These are phyloP conservation scores for Wiebesia pumilae DNA, from an alignment of 1,140 invertebrate species.

Conservation along the genomic window DNA sequence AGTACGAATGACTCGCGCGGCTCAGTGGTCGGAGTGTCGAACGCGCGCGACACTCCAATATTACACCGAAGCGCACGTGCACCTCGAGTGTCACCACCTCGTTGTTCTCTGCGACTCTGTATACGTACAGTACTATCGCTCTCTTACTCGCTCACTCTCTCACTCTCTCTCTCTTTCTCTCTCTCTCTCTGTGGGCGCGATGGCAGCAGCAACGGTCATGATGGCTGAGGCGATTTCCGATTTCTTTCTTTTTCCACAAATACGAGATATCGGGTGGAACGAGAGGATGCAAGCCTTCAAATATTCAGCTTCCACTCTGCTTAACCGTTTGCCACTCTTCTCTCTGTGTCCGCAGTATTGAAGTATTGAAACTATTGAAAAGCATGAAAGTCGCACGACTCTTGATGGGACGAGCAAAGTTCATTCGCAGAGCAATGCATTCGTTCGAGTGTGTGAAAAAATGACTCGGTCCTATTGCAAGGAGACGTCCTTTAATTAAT, in stretches of 20 bases:
- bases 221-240: not conserved
- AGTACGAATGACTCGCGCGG: constrained; percentile 55
- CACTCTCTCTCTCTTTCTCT: not conserved
- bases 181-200: no score
- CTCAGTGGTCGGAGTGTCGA: constrained; percentile 3
- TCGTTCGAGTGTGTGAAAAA: no score
- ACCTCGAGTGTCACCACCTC: constrained; percentile 19
- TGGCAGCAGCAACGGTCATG: not conserved
- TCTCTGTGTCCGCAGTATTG: not conserved
- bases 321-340: not conserved
- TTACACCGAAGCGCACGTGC: constrained; percentile 25
- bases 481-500: no score
- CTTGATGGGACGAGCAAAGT: not conserved
- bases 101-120: not conserved
- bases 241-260: not conserved
- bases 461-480: no score
- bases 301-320: not conserved
- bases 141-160: not conserved
- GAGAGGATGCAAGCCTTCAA: not conserved
- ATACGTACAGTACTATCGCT: not conserved
- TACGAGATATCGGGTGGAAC: not conserved
- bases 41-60: constrained; percentile 28
- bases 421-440: no score
- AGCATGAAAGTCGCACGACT: not conserved
- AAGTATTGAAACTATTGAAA: not conserved